Percentiles rank a stretch among this genome's conserved stretches.
Evolutionary conservation across 2,113 vertebrate genomes (phyloP).

Genomic region (Panthera tigris): DNA sequence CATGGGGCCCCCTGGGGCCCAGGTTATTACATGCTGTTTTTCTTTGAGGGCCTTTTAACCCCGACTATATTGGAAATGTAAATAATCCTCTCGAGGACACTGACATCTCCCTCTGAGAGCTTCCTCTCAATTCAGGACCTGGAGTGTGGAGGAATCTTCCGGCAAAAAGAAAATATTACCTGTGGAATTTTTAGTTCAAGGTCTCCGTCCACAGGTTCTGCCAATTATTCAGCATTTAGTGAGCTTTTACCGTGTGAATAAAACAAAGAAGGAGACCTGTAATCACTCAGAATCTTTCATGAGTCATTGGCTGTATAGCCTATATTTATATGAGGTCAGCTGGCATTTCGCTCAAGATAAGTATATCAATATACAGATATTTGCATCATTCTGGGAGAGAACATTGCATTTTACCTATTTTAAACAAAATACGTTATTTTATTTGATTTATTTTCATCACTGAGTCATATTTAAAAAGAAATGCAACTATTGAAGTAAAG

Average conservation of each 20-base stretch:
- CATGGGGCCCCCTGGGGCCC: background rate
- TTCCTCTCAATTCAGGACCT: background rate
- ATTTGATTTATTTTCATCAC: background rate
- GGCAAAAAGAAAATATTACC: background rate
- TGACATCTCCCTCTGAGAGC: background rate
- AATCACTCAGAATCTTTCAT: background rate
- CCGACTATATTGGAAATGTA: constrained; percentile 37
- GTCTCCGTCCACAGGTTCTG: background rate
- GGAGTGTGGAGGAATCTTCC: background rate
- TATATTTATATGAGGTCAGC: background rate
- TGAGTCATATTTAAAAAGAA: background rate
- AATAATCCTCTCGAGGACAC: background rate
- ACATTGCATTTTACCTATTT: background rate
- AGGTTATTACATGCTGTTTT: background rate
- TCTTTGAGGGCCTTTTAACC: constrained; percentile 39
- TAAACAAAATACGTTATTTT: background rate
- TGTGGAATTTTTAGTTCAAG: background rate
- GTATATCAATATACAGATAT: background rate
- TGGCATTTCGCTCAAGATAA: background rate
- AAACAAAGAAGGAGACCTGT: background rate
- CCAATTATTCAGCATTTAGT: background rate
- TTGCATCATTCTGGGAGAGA: background rate
- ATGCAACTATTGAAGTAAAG: background rate
- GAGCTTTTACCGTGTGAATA: background rate
- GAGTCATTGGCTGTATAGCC: background rate